Base-by-base conservation (phyloP, 2,113 vertebrate species). In the Silurus asotus region DNA sequence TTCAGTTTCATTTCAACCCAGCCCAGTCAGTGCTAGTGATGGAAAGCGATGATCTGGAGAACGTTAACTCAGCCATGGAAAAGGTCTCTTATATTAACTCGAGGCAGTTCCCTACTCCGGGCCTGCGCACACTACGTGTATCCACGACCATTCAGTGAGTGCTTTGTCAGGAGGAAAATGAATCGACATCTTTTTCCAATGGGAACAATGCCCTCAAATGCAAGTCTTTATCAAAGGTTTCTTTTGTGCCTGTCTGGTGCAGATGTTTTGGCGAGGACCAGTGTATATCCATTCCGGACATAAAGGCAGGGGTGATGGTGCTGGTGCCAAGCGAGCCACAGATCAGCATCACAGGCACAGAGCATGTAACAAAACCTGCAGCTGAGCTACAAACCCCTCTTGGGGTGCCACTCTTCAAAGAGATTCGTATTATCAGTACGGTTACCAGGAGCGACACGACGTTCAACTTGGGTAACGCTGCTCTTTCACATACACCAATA, bases 231-330 rank as follows among this genome's bases (percentile, higher is more conserved):
- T 3, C 2, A 19, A 25, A 11, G 9, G 20, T 19, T 69, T 70
- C 28, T 83, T 48, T 56, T 4, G 53, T 9, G 13, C 17, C 93
- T 97, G 93, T 97, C 96, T 86, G 97, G 96, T 83, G 97, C 94
- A 98, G 98, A 93, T 99, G 98, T 95, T 99, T 98, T 82, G 97
- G 97, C 79, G 98, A 99, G 93, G 98, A 99, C 87, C 94, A 95
- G 51, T 99, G 97, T 92, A 96, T 98, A 89, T 96, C 92, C 88
- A 95, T 99, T 91, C 97, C 97, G 13, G 97, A 98, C 86, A 91
- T 98, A 89, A 96, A 96, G 25, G 95, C 97, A 1, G 96, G 96
- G 56, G 95, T 99, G 86, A 96, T 97, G 95, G 97, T 99, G 70
- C 93, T 98, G 87, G 96, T 96, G 69, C 97, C 97, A 86, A 96